These are phyloP conservation scores for Chironomus riparius DNA, from an alignment of 2,888 invertebrate species.

Conservation along the genomic window DNA sequence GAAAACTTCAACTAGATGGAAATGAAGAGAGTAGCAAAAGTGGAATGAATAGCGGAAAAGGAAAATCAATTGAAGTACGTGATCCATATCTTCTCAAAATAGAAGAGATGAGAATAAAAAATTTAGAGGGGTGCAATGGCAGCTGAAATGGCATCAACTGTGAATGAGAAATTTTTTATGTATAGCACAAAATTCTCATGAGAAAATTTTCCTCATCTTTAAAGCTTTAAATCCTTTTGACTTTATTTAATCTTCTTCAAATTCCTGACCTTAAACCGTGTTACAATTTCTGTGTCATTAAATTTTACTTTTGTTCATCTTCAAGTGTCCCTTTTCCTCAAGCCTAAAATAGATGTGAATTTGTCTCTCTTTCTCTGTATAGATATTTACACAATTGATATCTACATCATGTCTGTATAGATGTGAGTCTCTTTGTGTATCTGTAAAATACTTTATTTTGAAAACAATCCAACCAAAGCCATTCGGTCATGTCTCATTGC, in stretches of 20 bases:
- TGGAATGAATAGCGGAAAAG: neutral
- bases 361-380: neutral
- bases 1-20: neutral
- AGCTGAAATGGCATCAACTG: neutral
- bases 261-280: too few relatives aligned
- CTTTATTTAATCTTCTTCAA: too few relatives aligned
- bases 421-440: neutral
- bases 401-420: neutral
- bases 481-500: slow-evolving; percentile 23
- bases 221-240: too few relatives aligned
- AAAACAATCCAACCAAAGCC: neutral
- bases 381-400: neutral
- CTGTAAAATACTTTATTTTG: neutral
- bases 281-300: slow-evolving; percentile 6
- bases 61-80: slow-evolving; percentile 26
- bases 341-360: neutral
- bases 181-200: neutral
- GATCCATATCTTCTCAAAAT: neutral
- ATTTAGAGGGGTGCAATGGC: neutral
- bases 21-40: too few relatives aligned
- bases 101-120: neutral
- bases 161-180: neutral
- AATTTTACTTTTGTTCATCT: slow-evolving; percentile 19
- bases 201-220: neutral
- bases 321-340: neutral